Evolutionary conservation across 2,888 invertebrate species (phyloP), one percentile per base, ranked within the genome.

Genomic region (Antheraea yamamai): DNA sequence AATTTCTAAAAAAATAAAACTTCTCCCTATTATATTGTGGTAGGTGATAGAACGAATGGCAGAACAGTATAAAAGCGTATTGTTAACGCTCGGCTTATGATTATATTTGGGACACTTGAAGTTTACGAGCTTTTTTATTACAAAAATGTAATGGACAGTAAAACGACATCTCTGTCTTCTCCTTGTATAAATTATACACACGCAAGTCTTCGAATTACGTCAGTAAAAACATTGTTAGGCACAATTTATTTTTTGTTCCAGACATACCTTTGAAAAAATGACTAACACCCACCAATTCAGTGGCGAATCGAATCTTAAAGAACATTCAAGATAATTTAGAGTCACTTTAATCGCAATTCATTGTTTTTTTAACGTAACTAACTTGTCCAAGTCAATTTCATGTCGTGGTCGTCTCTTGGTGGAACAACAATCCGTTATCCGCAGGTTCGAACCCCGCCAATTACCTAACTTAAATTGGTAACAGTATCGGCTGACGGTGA

Each of bases 21-120:
- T 61, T 61, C 23, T 61, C 20, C 4, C 18, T 6, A 7, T 61
- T 61, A 61, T 61, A 61, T 61, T 61, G 30, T 66, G 64, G 26
- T 26, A 66, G 64, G 64, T 64, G 23, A 26, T 64, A 64, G 64
- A 26, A 12, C 12, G 64, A 26, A 66, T 26, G 16, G 64, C 30
- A 66, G 30, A 26, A 16, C 30, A 66, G 16, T 16, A 30, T 66
- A 66, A 80, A 81, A 83, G 79, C 82, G 81, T 85, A 83, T 82
- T 84, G 82, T 83, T 77, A 75, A 81, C 81, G 81, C 81, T 79
- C 78, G 76, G 76, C 81, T 78, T 82, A 66, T 66, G 26, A 82
- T 81, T 75, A 82, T 83, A 82, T 83, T 82, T 77, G 75, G 79
- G 74, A 75, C 80, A 77, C 77, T 79, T 75, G 79, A 80, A 52